A percentile compares a stretch with the other conserved stretches of the same genome.
Conservation (phyloP, 2,888 invertebrate genomes). For the Phyto melanocephala region DNA sequence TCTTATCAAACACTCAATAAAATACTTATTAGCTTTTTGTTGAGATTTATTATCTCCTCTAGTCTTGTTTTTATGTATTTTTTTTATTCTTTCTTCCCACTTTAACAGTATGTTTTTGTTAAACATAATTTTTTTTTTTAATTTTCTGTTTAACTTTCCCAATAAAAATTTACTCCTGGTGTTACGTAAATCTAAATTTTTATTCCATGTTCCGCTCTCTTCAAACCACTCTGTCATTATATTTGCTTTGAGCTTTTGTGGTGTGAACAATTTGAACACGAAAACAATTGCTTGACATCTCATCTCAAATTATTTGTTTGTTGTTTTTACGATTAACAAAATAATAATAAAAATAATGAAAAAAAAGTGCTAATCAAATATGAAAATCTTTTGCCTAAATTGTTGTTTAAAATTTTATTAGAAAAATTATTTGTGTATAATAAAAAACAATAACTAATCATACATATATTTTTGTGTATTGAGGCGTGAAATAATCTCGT, state of each 20-base stretch:
- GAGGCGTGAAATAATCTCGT: not conserved
- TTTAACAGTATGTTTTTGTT: not conserved
- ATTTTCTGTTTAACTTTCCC: not conserved
- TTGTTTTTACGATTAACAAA: not conserved
- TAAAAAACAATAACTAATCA: not conserved
- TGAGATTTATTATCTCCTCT: too few species aligned
- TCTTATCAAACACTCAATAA: too few species aligned
- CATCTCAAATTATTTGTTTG: not conserved
- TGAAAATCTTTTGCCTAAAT: not conserved
- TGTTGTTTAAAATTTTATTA: not conserved
- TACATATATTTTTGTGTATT: not conserved
- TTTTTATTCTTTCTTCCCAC: not conserved
- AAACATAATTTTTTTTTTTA: too few species aligned
- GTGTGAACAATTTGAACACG: not conserved
- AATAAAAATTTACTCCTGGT: not conserved
- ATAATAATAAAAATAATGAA: too few species aligned
- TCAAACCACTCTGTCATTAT: too few species aligned
- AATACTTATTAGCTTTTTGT: too few species aligned
- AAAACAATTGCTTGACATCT: not conserved
- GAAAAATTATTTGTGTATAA: not conserved
- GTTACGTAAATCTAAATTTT: conserved; percentile 2
- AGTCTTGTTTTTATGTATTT: not conserved
- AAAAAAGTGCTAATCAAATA: not conserved
- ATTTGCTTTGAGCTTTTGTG: not conserved
- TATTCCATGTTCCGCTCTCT: not conserved